These are phyloP conservation scores for Diplogasteroides magnus DNA, from an alignment of 1,140 invertebrate genomes.

Conservation along the genomic window DNA sequence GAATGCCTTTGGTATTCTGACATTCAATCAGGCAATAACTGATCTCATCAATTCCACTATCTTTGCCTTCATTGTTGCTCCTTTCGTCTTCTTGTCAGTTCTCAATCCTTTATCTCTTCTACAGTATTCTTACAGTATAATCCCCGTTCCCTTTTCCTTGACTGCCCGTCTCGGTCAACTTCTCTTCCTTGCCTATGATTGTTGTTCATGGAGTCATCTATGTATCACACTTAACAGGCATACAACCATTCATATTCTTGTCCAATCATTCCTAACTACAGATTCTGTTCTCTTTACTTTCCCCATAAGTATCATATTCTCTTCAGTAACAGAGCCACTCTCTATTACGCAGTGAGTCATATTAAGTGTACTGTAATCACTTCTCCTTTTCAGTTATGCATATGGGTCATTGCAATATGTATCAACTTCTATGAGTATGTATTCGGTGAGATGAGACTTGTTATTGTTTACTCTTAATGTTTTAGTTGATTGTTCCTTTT, in stretches of 20 bases:
- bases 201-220: neutral
- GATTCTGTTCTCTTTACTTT: neutral
- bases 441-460: neutral
- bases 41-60: neutral
- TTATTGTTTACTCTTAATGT: neutral
- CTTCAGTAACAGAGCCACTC: neutral
- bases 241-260: no score
- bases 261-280: no score
- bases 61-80: neutral
- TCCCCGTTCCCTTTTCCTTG: neutral
- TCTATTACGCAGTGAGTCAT: neutral
- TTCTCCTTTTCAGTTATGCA: neutral
- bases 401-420: neutral
- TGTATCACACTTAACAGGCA: neutral
- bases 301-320: neutral
- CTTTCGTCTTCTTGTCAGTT: neutral
- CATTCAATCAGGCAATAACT: neutral
- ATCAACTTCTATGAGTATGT: neutral
- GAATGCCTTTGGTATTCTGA: neutral
- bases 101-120: neutral
- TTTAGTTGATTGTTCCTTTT: neutral
- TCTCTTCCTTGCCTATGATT: neutral
- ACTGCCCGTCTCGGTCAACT: neutral
- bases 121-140: neutral
- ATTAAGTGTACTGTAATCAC: neutral